phyloP scores from a whole-genome alignment of 2,888 invertebrate species.

The Hedya salicella region DNA sequence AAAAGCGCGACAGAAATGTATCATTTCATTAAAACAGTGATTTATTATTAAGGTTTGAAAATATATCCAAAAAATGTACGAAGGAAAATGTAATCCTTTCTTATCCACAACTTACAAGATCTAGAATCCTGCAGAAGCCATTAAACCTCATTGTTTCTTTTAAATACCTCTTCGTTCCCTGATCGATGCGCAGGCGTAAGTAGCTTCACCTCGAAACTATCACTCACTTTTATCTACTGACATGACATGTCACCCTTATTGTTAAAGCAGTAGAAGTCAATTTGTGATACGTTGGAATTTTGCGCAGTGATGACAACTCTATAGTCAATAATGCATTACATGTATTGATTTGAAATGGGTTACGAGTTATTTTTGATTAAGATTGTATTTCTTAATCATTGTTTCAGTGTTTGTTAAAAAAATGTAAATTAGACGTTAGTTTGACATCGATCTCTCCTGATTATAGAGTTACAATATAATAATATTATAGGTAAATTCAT shows the following conservation, averaged over 20 bases:
- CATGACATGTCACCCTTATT: constrained; percentile 49
- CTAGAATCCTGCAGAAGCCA: constrained; percentile 48
- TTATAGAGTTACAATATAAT: too few species aligned
- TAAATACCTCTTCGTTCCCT: constrained; percentile 63
- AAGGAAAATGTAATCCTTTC: neutral
- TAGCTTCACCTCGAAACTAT: constrained; percentile 62
- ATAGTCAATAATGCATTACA: constrained; percentile 59
- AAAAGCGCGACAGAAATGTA: too few species aligned
- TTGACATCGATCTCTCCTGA: too few species aligned
- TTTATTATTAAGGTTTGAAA: too few species aligned
- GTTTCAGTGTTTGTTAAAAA: too few species aligned
- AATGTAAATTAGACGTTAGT: too few species aligned
- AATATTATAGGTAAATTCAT: too few species aligned
- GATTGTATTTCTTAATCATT: neutral
- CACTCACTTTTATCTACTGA: constrained; percentile 52
- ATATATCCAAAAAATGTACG: too few species aligned
- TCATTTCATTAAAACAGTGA: too few species aligned
- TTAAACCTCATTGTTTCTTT: constrained; percentile 62
- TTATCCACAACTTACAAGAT: constrained; percentile 11
- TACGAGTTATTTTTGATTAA: neutral
- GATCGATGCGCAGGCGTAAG: constrained; percentile 68
- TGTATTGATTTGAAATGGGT: neutral
- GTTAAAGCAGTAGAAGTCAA: constrained; percentile 31
- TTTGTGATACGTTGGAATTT: constrained; percentile 48
- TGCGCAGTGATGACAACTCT: constrained; percentile 62